These are phyloP conservation scores for Saguinus midas DNA, from an alignment of 2,113 vertebrate species.

Conservation along the genomic window DNA sequence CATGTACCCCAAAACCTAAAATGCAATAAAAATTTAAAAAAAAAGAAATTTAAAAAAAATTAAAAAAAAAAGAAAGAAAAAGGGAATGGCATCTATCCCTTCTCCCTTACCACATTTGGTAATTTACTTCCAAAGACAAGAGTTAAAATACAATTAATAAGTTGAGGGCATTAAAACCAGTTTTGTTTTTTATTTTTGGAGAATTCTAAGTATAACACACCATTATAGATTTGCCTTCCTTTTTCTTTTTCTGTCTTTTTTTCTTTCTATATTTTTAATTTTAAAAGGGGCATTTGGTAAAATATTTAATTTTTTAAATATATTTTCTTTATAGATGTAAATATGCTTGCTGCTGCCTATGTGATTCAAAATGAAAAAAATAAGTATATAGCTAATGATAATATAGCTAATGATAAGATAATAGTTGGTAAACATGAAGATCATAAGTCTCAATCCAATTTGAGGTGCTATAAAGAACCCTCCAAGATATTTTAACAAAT, in stretches of 20 bases:
- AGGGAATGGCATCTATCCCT: neutral
- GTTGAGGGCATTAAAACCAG: neutral
- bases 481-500: neutral
- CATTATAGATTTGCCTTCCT: neutral
- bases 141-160: neutral
- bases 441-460: neutral
- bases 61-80: too few relatives aligned
- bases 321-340: neutral
- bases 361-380: neutral
- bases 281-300: neutral
- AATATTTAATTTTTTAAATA: neutral
- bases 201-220: neutral
- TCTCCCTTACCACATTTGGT: neutral
- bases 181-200: neutral
- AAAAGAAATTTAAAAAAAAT: too few relatives aligned
- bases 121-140: neutral
- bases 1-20: too few relatives aligned
- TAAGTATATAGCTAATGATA: neutral
- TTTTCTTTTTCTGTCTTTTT: neutral
- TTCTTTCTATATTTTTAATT: neutral
- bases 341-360: neutral
- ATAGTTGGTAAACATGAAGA: neutral
- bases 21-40: too few relatives aligned
- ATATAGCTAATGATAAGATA: neutral
- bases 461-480: neutral